phyloP scores from a whole-genome alignment of 2,797 vertebrate genomes.

The Micromesistius poutassou region DNA sequence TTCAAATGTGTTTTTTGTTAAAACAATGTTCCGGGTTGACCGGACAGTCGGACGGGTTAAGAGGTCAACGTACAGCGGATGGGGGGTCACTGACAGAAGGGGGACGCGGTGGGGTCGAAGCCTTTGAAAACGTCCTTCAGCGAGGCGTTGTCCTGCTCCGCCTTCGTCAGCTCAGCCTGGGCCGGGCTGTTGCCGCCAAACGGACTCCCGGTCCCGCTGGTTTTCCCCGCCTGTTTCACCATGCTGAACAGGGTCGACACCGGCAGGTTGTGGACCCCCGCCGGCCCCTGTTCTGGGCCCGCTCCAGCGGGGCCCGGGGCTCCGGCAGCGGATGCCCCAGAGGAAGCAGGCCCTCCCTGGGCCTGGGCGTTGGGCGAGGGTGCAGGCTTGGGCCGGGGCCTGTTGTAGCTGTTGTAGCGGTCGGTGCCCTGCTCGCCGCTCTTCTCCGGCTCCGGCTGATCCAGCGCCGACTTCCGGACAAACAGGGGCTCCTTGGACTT shows the following conservation, averaged over 20 bases:
- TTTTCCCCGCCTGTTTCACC: conserved; percentile 80
- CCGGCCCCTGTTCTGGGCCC: conserved; percentile 38
- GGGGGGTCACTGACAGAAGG: conserved; percentile 86
- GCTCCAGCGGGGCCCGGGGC: conserved; percentile 23
- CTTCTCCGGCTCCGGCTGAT: conserved; percentile 82
- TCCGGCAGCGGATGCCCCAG: conserved; percentile 31
- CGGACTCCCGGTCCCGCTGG: conserved; percentile 79
- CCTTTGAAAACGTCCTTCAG: conserved; percentile 97
- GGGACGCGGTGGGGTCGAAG: conserved; percentile 94
- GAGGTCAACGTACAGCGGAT: not conserved
- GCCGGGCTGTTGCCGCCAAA: conserved; percentile 87
- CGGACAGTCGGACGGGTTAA: not conserved
- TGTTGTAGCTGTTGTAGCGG: conserved; percentile 93
- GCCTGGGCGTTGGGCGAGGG: conserved; percentile 58
- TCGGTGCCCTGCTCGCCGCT: conserved; percentile 69
- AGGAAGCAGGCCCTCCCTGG: conserved; percentile 40
- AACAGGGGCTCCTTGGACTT: conserved; percentile 88
- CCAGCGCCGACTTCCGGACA: conserved; percentile 86
- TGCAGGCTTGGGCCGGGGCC: conserved; percentile 80
- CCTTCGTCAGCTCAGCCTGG: conserved; percentile 57
- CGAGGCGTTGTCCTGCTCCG: conserved; percentile 87
- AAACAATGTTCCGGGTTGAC: conserved; percentile 23
- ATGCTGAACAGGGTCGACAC: conserved; percentile 84
- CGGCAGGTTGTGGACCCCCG: conserved; percentile 84
- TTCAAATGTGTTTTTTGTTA: conserved; percentile 26